Percentiles rank a stretch among this genome's conserved stretches.
Evolutionary conservation across 2,797 vertebrate genomes (phyloP).

Genomic region (Cirrhinus mrigala): DNA sequence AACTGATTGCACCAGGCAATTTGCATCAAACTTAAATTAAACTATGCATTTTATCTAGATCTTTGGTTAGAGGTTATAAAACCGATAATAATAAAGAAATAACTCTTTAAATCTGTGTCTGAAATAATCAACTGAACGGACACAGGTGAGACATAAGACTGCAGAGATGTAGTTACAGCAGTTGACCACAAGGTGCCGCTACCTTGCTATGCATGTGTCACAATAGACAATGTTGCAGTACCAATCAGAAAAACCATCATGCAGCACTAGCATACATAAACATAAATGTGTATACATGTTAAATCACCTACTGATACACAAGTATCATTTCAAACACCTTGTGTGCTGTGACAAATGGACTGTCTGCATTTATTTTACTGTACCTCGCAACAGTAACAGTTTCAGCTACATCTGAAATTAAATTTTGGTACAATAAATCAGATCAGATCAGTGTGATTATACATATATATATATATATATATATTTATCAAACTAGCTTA

Average conservation of each 20-base stretch:
- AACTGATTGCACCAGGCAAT: conserved; percentile 79
- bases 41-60: conserved; percentile 67
- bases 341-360: conserved; percentile 34
- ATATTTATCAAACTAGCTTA: background rate
- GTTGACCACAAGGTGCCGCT: conserved; percentile 70
- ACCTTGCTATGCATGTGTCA: conserved; percentile 50
- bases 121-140: conserved; percentile 55
- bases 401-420: conserved; percentile 6
- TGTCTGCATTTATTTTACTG: conserved; percentile 20
- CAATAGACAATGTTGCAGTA: conserved; percentile 57
- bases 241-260: conserved; percentile 66
- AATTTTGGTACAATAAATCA: conserved; percentile 8
- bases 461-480: background rate
- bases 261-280: conserved; percentile 65
- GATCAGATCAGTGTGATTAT: background rate
- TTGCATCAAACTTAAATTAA: conserved; percentile 56
- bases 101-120: conserved; percentile 18
- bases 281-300: conserved; percentile 39
- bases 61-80: conserved; percentile 76
- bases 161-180: conserved; percentile 62
- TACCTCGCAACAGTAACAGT: background rate
- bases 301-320: conserved; percentile 57
- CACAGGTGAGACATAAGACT: conserved; percentile 54
- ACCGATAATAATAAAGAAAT: conserved; percentile 47
- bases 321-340: conserved; percentile 53